A percentile compares a stretch with the other conserved stretches of the same genome.
Conservation (phyloP, 1,140 invertebrate species). For the Luehdorfia chinensis region DNA sequence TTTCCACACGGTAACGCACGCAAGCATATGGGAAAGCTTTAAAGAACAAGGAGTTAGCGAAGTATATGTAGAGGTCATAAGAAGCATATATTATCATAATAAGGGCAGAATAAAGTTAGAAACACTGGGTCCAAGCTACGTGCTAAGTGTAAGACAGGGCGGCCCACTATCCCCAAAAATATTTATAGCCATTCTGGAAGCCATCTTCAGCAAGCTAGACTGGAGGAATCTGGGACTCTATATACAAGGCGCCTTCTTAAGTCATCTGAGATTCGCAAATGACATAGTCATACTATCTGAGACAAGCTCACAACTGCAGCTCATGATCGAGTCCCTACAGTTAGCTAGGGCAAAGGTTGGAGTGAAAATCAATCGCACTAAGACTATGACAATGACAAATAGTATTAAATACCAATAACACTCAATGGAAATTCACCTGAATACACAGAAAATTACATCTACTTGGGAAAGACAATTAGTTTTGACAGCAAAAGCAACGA, state of each 20-base stretch:
- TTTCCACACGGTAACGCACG: conserved; percentile 1
- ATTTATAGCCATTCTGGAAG: too few species aligned
- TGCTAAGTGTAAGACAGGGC: neutral
- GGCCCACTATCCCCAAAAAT: conserved; percentile 2
- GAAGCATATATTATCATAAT: conserved; percentile 6
- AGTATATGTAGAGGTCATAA: neutral
- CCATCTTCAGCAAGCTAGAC: too few species aligned
- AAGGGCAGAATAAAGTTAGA: conserved; percentile 6
- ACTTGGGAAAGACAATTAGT: too few species aligned
- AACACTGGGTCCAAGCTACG: conserved; percentile 4
- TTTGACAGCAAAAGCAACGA: conserved; percentile 15
- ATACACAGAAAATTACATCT: conserved; percentile 14
- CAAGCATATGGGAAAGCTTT: neutral
- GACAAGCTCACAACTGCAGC: neutral
- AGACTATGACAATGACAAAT: conserved; percentile 9
- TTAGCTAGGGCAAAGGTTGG: neutral
- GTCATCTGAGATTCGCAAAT: too few species aligned
- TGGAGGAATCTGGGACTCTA: too few species aligned
- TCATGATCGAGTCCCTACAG: conserved; percentile 1
- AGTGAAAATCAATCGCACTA: neutral
- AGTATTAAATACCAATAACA: neutral
- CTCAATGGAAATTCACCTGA: neutral
- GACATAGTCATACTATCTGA: neutral
- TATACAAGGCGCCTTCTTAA: too few species aligned
- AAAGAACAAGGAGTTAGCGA: neutral